Evolutionary conservation across 92 coral and sea anemone genomes (phyloP).

Genomic region (Parazoanthus swiftii): DNA sequence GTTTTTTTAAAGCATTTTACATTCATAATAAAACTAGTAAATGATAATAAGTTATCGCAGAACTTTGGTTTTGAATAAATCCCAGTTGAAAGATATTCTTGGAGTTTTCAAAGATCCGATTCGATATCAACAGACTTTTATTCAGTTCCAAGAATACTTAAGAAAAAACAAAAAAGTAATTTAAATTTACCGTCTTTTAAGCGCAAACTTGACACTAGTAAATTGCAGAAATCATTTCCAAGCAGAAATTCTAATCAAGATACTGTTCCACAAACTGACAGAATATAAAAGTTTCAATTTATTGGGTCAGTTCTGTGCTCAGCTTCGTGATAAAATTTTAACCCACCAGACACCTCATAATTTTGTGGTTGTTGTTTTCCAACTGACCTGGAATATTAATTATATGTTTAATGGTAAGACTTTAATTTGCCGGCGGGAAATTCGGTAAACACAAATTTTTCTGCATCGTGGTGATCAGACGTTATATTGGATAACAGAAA

Average conservation of each 20-base stretch:
- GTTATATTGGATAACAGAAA: no score
- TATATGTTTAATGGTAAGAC: constrained; percentile 2
- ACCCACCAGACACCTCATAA: background rate
- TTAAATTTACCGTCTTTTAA: background rate
- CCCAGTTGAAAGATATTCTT: background rate
- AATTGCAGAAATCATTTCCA: background rate
- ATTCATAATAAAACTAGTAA: background rate
- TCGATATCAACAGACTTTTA: background rate
- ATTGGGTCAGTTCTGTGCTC: background rate
- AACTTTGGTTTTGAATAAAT: background rate
- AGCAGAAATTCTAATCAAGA: background rate
- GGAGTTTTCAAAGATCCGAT: background rate
- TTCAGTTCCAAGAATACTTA: background rate
- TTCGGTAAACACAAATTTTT: background rate
- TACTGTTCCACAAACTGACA: background rate
- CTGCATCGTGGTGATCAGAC: background rate
- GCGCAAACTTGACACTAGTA: background rate
- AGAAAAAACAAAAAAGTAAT: background rate
- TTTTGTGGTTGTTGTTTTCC: constrained; percentile 18
- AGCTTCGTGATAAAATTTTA: constrained; percentile 18
- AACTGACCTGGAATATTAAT: background rate
- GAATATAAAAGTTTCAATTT: background rate
- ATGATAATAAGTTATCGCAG: background rate
- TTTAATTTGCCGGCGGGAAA: background rate
- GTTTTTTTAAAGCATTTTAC: background rate